Percentiles rank a stretch among this genome's conserved stretches.
phyloP scores from a whole-genome alignment of 2,113 vertebrate genomes.

The Pachycephala philippinensis region DNA sequence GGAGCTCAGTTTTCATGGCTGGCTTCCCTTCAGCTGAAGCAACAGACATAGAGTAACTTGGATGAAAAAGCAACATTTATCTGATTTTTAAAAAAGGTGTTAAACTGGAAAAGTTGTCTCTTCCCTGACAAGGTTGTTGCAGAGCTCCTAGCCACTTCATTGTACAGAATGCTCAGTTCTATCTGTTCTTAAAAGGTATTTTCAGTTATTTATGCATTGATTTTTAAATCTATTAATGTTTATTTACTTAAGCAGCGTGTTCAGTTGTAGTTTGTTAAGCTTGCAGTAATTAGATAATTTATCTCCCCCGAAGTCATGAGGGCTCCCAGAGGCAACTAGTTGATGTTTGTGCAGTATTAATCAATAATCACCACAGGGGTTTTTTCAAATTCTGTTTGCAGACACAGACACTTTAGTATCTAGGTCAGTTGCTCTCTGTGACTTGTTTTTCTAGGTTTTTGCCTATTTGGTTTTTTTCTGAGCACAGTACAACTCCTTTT shows the following conservation, averaged over 20 bases:
- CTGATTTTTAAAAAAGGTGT: not conserved
- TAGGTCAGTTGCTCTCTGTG: constrained; percentile 17
- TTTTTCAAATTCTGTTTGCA: not conserved
- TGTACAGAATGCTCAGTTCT: not conserved
- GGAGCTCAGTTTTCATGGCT: not conserved
- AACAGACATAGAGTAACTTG: not conserved
- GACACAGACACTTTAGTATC: constrained; percentile 17
- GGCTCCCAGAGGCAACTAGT: not conserved
- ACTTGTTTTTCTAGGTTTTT: not conserved
- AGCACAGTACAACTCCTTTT: not conserved
- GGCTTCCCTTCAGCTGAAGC: not conserved
- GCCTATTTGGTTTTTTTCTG: not conserved
- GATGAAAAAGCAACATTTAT: not conserved
- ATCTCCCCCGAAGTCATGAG: not conserved
- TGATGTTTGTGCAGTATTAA: constrained; percentile 37
- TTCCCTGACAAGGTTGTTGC: not conserved
- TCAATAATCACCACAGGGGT: not conserved
- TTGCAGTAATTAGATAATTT: constrained; percentile 34
- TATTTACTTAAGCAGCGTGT: not conserved
- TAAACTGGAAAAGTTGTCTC: not conserved
- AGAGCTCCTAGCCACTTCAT: not conserved
- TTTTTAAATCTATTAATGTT: constrained; percentile 3
- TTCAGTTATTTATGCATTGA: not conserved
- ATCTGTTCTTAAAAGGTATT: not conserved
- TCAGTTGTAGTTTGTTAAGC: not conserved